Conservation (phyloP, 2,113 vertebrate genomes). For the Ictidomys tridecemlineatus region DNA sequence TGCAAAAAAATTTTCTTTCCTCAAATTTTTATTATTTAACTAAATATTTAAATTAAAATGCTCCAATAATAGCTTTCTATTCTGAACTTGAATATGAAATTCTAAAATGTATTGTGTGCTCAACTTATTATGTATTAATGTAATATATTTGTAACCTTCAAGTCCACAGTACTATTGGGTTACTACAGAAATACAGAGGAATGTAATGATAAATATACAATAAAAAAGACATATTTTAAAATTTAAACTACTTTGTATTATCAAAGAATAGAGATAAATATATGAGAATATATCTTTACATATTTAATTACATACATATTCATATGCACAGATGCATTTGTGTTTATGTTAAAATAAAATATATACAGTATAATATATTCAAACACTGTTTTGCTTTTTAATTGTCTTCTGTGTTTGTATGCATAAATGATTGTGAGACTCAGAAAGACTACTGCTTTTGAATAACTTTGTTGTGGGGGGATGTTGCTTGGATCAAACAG, state of each 20-base stretch:
- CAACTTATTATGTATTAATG: not conserved
- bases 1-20: not conserved
- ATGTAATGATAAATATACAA: not conserved
- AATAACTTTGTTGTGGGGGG: not conserved
- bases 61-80: not conserved
- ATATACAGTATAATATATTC: not conserved
- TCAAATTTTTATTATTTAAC: not conserved
- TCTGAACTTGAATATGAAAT: not conserved
- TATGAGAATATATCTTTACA: not conserved
- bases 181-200: not conserved
- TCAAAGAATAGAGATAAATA: not conserved
- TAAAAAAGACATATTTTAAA: not conserved
- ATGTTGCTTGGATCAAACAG: not conserved
- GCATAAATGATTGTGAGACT: not conserved
- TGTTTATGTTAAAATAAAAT: not conserved
- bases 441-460: not conserved
- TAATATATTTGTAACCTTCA: conserved; percentile 11
- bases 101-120: not conserved
- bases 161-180: not conserved
- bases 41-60: not conserved
- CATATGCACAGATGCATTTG: not conserved
- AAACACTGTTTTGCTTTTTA: not conserved
- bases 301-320: not conserved
- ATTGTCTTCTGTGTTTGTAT: not conserved
- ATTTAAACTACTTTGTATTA: not conserved